Evolutionary conservation across 2,797 vertebrate genomes (phyloP).

Genomic region (Glossophaga mutica): DNA sequence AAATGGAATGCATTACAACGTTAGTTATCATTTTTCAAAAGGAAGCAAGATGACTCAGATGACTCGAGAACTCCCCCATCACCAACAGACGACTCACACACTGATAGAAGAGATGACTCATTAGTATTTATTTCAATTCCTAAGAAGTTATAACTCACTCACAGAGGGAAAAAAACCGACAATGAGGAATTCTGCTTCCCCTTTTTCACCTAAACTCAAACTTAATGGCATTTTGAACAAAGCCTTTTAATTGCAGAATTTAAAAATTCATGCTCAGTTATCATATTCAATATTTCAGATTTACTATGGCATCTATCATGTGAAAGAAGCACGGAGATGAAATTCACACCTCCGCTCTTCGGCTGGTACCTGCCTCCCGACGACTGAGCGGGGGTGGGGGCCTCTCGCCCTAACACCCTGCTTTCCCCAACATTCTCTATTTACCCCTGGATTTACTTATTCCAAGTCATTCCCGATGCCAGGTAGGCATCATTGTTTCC

Average conservation of each 20-base stretch:
- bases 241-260: conserved; percentile 72
- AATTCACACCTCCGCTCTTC: conserved; percentile 3
- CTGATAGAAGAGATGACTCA: not conserved
- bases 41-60: not conserved
- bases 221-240: conserved; percentile 66
- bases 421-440: not conserved
- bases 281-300: conserved; percentile 65
- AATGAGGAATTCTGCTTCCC: conserved; percentile 27
- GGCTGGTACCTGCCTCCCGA: not conserved
- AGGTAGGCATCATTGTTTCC: not conserved
- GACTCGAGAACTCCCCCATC: not conserved
- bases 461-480: not conserved
- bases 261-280: conserved; percentile 74
- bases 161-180: not conserved
- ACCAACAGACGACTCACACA: not conserved
- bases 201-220: conserved; percentile 62
- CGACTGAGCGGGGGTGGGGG: fast-evolving
- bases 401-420: fast-evolving
- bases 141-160: not conserved
- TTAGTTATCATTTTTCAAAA: not conserved
- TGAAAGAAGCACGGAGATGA: conserved; percentile 16
- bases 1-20: not conserved
- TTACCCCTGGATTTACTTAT: not conserved
- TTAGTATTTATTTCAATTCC: not conserved
- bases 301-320: conserved; percentile 64